phyloP scores from a whole-genome alignment of 2,888 invertebrate genomes.

The Tachina fera region DNA sequence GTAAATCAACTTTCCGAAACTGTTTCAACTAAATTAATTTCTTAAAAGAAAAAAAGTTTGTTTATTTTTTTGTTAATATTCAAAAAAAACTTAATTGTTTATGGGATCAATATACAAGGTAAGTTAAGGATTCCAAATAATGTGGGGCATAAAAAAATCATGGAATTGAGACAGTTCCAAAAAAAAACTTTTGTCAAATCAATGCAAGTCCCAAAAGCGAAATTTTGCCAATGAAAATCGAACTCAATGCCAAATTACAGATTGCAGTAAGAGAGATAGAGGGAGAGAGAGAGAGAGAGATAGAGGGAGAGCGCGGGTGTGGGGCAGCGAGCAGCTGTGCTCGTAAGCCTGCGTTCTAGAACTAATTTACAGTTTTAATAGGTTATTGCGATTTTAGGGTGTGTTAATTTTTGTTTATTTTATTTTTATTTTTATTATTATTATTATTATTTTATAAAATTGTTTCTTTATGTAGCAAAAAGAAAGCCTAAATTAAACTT shows the following conservation, averaged over 20 bases:
- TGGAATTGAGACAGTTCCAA: no score
- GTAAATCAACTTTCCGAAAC: not conserved
- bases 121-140: no score
- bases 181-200: no score
- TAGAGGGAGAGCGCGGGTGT: no score
- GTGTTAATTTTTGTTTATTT: constrained; percentile 10
- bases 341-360: not conserved
- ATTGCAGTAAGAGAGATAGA: no score
- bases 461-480: constrained; percentile 64
- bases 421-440: not conserved
- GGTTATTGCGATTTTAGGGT: constrained; percentile 6
- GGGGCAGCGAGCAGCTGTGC: not conserved
- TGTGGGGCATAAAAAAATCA: no score
- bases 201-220: no score
- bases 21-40: not conserved
- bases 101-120: constrained; percentile 4
- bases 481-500: constrained; percentile 56
- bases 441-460: constrained; percentile 61
- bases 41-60: not conserved
- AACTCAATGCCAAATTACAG: no score
- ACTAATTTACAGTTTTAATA: constrained; percentile 3
- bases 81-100: not conserved
- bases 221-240: no score
- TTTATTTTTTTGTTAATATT: not conserved
- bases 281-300: no score